Evolutionary conservation across 2,888 invertebrate species (phyloP), one percentile per base, ranked within the genome.

Genomic region (Meliscaeva auricollis): DNA sequence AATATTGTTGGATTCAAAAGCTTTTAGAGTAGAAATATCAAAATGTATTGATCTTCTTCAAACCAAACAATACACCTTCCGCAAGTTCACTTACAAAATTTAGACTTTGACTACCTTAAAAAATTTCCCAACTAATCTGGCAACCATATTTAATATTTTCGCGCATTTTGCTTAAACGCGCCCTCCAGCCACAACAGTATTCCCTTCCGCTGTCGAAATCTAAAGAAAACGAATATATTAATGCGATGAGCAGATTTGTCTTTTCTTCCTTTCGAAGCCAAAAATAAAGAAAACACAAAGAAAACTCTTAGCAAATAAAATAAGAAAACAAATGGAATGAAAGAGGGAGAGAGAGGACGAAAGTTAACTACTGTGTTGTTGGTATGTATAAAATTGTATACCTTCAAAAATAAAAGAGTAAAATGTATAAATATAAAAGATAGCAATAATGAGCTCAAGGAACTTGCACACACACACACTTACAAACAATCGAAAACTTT

Each of bases 191-290:
- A 83, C 54, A 69, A 74, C 41, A 74, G 62, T 74, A 48, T 50
- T 22, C 1, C n/a, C 17, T 58, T 35, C 82, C 73, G 66, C 72
- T 78, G 75, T 46, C 73, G 62, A 69, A 56, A 69, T 30, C 70
- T 75, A 56, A 70, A 52, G 75, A 80, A 80, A 74, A 70, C 80
- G 79, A 79, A 84, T 84, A 79, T 74, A 84, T 79, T 74, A 78
- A 80, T 75, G 69, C 79, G 69, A 84, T 84, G 75, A 79, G 75
- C 74, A 84, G 79, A 79, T 83, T 78, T 84, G 80, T 84, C 80
- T 70, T 75, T 79, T 58, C 75, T 75, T 50, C 70, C 52, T 70
- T 70, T 58, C 52, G 38, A 62, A 70, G 66, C 64, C 69, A 79
- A 84, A 38, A 66, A 79, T 50, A 75, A 84, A 58, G 60, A 50